Evolutionary conservation across 2,797 vertebrate species (phyloP).

Genomic region (Diceros bicornis): DNA sequence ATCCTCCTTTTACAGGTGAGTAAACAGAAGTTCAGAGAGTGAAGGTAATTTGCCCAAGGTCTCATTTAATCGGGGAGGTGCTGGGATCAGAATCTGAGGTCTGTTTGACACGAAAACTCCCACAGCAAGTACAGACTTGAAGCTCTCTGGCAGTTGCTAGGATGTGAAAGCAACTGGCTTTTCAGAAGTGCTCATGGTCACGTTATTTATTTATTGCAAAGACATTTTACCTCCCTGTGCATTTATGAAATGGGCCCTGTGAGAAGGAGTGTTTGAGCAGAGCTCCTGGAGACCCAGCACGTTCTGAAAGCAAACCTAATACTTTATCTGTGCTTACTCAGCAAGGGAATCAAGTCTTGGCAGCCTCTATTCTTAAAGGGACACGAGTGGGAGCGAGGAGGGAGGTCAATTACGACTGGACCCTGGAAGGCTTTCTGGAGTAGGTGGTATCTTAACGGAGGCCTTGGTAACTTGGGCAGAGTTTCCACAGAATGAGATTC

Average conservation of each 20-base stretch:
- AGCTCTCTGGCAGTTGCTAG: background rate
- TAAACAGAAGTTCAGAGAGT: background rate
- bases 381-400: background rate
- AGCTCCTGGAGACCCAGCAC: background rate
- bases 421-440: background rate
- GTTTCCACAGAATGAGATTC: slow-evolving; percentile 72
- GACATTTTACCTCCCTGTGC: background rate
- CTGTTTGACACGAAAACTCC: background rate
- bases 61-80: background rate
- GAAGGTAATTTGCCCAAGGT: background rate
- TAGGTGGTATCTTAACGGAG: background rate
- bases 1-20: background rate
- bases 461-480: slow-evolving; percentile 15
- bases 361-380: background rate
- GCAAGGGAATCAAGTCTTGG: background rate
- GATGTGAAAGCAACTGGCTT: background rate
- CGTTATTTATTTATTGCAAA: background rate
- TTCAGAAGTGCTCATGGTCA: background rate
- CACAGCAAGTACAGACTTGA: background rate
- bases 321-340: background rate
- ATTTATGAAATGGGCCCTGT: background rate
- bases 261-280: background rate
- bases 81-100: background rate
- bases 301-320: slow-evolving; percentile 23
- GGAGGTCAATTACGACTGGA: background rate